Conservation (phyloP, 1,140 invertebrate species). For the Drosophila leontia region DNA sequence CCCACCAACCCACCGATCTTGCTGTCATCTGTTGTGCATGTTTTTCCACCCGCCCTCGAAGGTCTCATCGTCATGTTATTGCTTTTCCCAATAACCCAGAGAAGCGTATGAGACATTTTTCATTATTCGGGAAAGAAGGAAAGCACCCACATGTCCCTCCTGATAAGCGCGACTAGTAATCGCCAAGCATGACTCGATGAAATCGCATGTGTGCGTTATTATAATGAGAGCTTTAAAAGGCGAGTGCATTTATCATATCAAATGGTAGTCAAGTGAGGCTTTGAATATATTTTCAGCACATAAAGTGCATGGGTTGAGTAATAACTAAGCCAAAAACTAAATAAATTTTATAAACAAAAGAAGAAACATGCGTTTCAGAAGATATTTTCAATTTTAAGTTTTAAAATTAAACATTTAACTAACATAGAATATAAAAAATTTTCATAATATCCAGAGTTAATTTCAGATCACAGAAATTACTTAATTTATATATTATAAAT, state of each 20-base stretch:
- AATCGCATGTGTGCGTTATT: slow-evolving; percentile 1
- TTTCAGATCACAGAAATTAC: too few relatives aligned
- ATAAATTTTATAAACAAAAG: not conserved
- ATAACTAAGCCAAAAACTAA: too few relatives aligned
- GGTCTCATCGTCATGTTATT: slow-evolving; percentile 17
- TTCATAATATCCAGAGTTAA: too few relatives aligned
- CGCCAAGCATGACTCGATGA: not conserved
- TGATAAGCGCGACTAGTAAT: slow-evolving; percentile 11
- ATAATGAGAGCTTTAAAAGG: slow-evolving; percentile 2
- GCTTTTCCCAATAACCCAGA: slow-evolving; percentile 1
- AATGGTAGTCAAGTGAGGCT: not conserved
- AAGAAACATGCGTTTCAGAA: too few relatives aligned
- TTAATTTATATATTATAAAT: too few relatives aligned
- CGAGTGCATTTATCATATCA: slow-evolving; percentile 9
- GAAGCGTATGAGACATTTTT: slow-evolving; percentile 13
- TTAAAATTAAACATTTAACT: not conserved
- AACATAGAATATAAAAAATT: not conserved
- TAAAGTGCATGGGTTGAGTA: not conserved
- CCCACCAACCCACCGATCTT: slow-evolving; percentile 16
- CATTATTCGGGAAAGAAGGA: slow-evolving; percentile 1
- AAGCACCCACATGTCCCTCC: not conserved
- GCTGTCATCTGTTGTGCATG: slow-evolving; percentile 4
- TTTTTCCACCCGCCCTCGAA: not conserved
- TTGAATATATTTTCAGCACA: not conserved
- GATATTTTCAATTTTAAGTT: too few relatives aligned